Evolutionary conservation across 2,888 invertebrate genomes (phyloP).

Genomic region (Entomobrya multifasciata): DNA sequence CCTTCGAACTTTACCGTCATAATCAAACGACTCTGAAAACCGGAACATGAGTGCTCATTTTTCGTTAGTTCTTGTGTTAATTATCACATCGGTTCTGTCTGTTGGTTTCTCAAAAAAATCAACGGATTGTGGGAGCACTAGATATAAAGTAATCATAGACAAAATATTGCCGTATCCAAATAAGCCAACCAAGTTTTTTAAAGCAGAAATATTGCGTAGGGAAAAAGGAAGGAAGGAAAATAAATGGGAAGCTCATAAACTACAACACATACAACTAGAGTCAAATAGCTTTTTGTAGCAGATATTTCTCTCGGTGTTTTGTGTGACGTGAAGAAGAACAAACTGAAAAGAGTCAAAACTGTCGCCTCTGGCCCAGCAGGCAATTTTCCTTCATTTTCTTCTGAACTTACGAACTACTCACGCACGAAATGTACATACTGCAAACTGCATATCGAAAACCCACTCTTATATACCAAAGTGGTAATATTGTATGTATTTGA

Average conservation of each 20-base stretch:
- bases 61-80: constrained; percentile 14
- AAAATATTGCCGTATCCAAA: not conserved
- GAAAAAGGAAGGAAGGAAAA: constrained; percentile 27
- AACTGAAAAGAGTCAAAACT: constrained; percentile 72
- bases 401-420: constrained; percentile 5
- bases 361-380: constrained; percentile 72
- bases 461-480: not conserved
- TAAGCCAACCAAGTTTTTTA: not conserved
- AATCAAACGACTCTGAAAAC: not conserved
- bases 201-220: too few species aligned
- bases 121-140: not conserved
- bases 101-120: not conserved
- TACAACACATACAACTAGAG: not conserved
- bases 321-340: constrained; percentile 61
- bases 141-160: not conserved
- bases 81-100: constrained; percentile 16
- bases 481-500: not conserved
- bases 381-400: constrained; percentile 59
- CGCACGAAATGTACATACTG: not conserved
- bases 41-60: not conserved
- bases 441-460: not conserved
- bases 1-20: not conserved
- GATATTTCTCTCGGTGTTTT: not conserved
- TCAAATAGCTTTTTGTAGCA: not conserved
- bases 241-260: not conserved